A percentile compares a stretch with the other conserved stretches of the same genome.
Conservation (phyloP, 2,113 vertebrate species). For the Cyrtonyx montezumae region DNA sequence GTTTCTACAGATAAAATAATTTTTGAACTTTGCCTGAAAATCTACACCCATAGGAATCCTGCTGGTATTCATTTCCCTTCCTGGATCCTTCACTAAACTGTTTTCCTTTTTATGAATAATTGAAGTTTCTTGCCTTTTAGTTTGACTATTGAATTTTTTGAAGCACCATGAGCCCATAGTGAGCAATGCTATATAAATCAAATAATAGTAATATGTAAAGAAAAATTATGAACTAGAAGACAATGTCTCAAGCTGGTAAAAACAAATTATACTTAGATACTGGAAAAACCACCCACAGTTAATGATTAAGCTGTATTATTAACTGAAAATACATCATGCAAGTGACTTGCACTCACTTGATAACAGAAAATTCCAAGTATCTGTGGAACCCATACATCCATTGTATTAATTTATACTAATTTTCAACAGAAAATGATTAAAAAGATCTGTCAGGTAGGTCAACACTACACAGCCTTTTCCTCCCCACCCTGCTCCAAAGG, state of each 20-base stretch:
- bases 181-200: conserved; percentile 4
- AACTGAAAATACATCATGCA: conserved; percentile 12
- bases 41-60: background rate
- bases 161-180: background rate
- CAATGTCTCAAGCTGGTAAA: conserved; percentile 54
- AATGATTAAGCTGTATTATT: conserved; percentile 21
- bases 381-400: background rate
- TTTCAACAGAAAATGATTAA: background rate
- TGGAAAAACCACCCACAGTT: conserved; percentile 50
- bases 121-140: conserved; percentile 23
- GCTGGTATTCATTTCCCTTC: background rate
- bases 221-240: conserved; percentile 36
- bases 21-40: background rate
- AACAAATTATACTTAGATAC: conserved; percentile 48
- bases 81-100: background rate
- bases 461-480: background rate
- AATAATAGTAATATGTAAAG: conserved; percentile 59
- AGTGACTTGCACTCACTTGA: conserved; percentile 7
- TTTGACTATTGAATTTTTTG: conserved; percentile 18
- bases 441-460: background rate
- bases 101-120: conserved; percentile 1
- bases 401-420: background rate
- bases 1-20: background rate
- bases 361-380: background rate
- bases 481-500: background rate